These are phyloP conservation scores for Drosophila serrata DNA, from an alignment of 1,140 invertebrate genomes.

Conservation along the genomic window DNA sequence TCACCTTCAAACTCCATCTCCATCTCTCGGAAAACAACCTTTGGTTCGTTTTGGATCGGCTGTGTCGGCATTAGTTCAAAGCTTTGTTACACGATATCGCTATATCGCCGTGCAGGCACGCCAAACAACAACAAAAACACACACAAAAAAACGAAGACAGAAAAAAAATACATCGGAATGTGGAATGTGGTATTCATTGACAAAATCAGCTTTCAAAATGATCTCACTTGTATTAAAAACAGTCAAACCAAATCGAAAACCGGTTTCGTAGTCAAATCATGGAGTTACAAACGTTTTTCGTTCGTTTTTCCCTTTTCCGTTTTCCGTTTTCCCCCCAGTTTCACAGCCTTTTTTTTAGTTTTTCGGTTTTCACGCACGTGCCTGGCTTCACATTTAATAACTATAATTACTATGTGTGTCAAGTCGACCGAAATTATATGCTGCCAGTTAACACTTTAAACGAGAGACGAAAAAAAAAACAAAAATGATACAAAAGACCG, in stretches of 20 bases:
- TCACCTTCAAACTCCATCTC: slow-evolving; percentile 33
- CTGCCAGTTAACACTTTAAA: slow-evolving; percentile 71
- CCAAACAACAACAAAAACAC: slow-evolving; percentile 49
- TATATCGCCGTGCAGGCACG: slow-evolving; percentile 45
- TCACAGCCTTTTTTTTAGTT: slow-evolving; percentile 33
- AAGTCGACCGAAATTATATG: slow-evolving; percentile 65
- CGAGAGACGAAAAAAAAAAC: slow-evolving; percentile 34
- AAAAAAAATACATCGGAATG: slow-evolving; percentile 69
- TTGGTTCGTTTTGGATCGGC: slow-evolving; percentile 28
- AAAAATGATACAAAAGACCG: slow-evolving; percentile 21
- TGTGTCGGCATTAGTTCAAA: slow-evolving; percentile 78
- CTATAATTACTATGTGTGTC: slow-evolving; percentile 76
- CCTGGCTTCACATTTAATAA: slow-evolving; percentile 71
- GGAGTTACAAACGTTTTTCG: slow-evolving; percentile 50
- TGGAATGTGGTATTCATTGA: slow-evolving; percentile 85
- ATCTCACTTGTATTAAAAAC: slow-evolving; percentile 85
- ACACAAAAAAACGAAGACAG: slow-evolving; percentile 7
- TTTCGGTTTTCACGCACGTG: slow-evolving; percentile 55
- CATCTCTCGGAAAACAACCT: slow-evolving; percentile 6
- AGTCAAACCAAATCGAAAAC: slow-evolving; percentile 86
- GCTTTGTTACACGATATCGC: slow-evolving; percentile 71
- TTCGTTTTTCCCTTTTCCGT: slow-evolving; percentile 55
- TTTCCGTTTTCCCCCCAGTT: slow-evolving; percentile 16
- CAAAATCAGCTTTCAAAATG: slow-evolving; percentile 86
- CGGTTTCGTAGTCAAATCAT: slow-evolving; percentile 85